Percentiles rank a stretch among this genome's conserved stretches.
These are phyloP conservation scores for Epinotia brunnichana DNA, from an alignment of 2,888 invertebrate genomes.

Conservation along the genomic window DNA sequence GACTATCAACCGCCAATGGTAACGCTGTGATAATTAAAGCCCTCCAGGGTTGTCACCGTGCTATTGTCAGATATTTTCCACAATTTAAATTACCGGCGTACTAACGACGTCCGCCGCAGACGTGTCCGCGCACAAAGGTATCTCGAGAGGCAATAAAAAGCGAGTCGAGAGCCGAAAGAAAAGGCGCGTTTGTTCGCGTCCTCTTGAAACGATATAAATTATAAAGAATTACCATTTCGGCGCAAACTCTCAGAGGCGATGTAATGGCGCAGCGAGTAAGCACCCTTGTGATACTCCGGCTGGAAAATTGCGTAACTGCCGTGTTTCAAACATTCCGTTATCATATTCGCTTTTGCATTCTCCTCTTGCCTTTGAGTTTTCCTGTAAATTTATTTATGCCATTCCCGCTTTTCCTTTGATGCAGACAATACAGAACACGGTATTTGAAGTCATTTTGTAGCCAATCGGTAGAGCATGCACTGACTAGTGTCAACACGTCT, in stretches of 20 bases:
- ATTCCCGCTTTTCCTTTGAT: conserved; percentile 24
- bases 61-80: conserved; percentile 57
- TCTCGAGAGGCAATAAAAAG: conserved; percentile 54
- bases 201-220: conserved; percentile 63
- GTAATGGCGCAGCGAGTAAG: conserved; percentile 53
- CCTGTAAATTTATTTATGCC: conserved; percentile 32
- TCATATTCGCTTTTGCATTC: conserved; percentile 49
- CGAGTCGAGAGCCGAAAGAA: conserved; percentile 54
- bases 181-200: conserved; percentile 59
- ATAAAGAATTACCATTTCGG: conserved; percentile 52
- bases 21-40: conserved; percentile 62
- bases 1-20: conserved; percentile 70
- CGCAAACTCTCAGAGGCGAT: conserved; percentile 50
- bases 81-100: conserved; percentile 54
- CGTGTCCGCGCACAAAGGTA: conserved; percentile 52
- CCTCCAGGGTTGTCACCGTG: conserved; percentile 59
- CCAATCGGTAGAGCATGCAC: conserved; percentile 5
- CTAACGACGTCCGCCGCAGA: conserved; percentile 65
- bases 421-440: neutral
- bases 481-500: conserved; percentile 22
- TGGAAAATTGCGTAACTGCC: conserved; percentile 62
- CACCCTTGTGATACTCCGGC: conserved; percentile 54
- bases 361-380: conserved; percentile 37
- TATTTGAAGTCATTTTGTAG: conserved; percentile 12
- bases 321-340: conserved; percentile 54